phyloP scores from a whole-genome alignment of 2,113 vertebrate species.

The Catharus minimus region DNA sequence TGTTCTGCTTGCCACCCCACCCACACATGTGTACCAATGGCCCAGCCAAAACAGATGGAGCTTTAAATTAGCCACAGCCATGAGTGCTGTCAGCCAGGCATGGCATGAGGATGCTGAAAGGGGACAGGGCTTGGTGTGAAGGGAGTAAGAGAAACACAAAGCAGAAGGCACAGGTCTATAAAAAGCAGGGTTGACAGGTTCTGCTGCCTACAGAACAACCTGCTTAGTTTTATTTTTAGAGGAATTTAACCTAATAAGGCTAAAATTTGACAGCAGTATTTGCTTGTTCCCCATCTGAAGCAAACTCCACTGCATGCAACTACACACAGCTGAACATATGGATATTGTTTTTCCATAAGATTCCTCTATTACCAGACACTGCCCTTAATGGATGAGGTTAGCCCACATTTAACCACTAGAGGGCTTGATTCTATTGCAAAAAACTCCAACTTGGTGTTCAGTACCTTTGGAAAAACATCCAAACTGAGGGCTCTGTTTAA shows the following conservation, averaged over 20 bases:
- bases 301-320: not conserved
- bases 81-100: not conserved
- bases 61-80: not conserved
- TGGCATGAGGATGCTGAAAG: not conserved
- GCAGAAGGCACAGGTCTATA: constrained; percentile 14
- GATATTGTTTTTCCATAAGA: not conserved
- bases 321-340: not conserved
- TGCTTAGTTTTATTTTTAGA: constrained; percentile 6
- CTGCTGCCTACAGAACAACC: not conserved
- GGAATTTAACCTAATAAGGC: not conserved
- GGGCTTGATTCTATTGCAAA: not conserved
- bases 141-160: not conserved
- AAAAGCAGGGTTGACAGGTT: constrained; percentile 9
- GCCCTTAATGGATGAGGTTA: not conserved
- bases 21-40: not conserved
- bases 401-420: not conserved
- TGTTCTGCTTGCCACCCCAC: not conserved
- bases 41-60: constrained; percentile 1
- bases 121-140: not conserved
- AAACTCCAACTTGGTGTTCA: fast-evolving
- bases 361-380: not conserved
- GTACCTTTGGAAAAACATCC: not conserved
- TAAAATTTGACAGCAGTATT: not conserved
- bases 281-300: not conserved
- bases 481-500: not conserved